Base-by-base conservation (phyloP, 2,888 invertebrate genomes). In the Ennomos quercinarius region DNA sequence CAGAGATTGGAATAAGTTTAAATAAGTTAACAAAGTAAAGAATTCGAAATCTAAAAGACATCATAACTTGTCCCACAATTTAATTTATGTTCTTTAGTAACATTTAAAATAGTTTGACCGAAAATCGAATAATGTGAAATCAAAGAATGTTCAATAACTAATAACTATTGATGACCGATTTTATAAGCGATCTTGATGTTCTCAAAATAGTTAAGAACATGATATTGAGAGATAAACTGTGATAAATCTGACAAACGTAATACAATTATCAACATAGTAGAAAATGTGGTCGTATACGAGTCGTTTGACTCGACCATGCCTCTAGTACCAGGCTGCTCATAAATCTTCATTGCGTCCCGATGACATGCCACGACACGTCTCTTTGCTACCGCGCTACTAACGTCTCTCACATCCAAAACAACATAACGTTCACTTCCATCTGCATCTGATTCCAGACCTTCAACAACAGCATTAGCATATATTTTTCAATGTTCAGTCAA, bases 291-390 rank as follows among this genome's bases (percentile, higher is more conserved):
- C 55, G 59, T 59, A 68, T 83, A 81, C 80, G 80, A 81, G 78
- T 74, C 67, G 74, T 74, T 73, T 78, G 78, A 78, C 80, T 81
- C 81, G 81, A 83, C 84, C 77, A 72, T 78, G 57, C 65, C 52
- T 65, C 67, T 66, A 78, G 84, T 83, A 83, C 84, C 82, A 82
- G 84, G 77, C 81, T 83, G 89, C 86, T 87, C 91, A 91, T 92
- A 91, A 92, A 92, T 91, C 92, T 92, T 91, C 91, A 91, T 91
- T 90, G 89, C 89, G 86, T 87, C 86, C 84, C 90, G 91, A 91
- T 91, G 91, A 92, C 92, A 91, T 81, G 87, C 89, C 89, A 84
- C 91, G 91, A 91, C 92, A 91, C 89, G 86, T 89, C 88, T 86
- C 81, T 79, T 80, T 83, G 91, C 91, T 91, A 90, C 91, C 89